A percentile compares a stretch with the other conserved stretches of the same genome.
phyloP scores from a whole-genome alignment of 2,113 vertebrate species.

The Crotalus horridus region DNA sequence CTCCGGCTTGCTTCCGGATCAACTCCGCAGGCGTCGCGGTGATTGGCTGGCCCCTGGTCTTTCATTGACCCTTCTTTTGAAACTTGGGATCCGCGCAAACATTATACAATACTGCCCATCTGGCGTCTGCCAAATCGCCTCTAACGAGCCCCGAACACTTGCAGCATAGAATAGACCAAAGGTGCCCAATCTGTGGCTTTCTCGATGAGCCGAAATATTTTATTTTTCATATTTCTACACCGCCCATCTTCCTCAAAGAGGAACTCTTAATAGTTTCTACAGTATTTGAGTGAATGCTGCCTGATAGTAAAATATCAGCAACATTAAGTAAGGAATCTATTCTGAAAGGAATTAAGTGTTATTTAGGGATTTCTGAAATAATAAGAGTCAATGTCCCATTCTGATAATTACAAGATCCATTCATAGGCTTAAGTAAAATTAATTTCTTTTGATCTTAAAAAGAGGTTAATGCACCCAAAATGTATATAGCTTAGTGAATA shows the following conservation, averaged over 20 bases:
- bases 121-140: not conserved
- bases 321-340: not conserved
- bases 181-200: not conserved
- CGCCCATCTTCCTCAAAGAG: not conserved
- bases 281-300: not conserved
- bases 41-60: not conserved
- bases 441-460: not conserved
- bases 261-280: not conserved
- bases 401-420: not conserved
- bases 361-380: not conserved
- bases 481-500: not conserved
- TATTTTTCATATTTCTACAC: not conserved
- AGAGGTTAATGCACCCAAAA: not conserved
- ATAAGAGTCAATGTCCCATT: not conserved
- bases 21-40: not conserved
- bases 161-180: not conserved
- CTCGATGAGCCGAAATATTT: not conserved
- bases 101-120: not conserved
- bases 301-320: not conserved
- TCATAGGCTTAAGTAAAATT: not conserved
- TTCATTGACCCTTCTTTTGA: not conserved
- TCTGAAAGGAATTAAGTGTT: not conserved
- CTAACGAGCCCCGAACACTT: rapidly evolving
- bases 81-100: not conserved
- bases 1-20: not conserved